Evolutionary conservation across 1,140 invertebrate genomes (phyloP).

Genomic region (Drosophila sulfurigaster): DNA sequence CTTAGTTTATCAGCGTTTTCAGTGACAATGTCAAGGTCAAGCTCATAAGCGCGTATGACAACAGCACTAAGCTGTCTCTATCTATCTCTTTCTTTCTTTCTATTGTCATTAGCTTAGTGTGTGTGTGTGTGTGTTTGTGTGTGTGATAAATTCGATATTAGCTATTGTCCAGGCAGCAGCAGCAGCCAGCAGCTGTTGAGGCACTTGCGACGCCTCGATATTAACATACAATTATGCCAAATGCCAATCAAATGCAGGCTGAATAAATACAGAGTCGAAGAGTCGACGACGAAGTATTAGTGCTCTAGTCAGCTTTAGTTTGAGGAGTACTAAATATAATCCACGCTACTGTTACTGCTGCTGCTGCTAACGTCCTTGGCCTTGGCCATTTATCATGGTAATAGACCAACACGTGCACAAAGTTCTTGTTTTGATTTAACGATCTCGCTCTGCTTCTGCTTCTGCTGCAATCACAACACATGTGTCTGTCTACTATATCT

Average conservation of each 20-base stretch:
- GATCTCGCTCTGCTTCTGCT: constrained; percentile 65
- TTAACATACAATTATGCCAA: constrained; percentile 80
- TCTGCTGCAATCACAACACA: constrained; percentile 57
- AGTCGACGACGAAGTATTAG: background rate
- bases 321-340: background rate
- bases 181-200: constrained; percentile 65
- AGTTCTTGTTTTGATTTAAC: constrained; percentile 76
- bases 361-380: constrained; percentile 25
- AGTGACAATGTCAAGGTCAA: constrained; percentile 81
- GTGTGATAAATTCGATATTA: constrained; percentile 63
- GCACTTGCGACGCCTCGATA: constrained; percentile 66
- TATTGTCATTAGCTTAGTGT: constrained; percentile 41
- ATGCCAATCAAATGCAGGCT: constrained; percentile 72
- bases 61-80: constrained; percentile 54
- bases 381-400: constrained; percentile 71
- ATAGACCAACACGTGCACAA: constrained; percentile 61
- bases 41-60: constrained; percentile 79
- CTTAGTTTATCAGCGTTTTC: constrained; percentile 79
- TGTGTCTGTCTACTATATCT: constrained; percentile 6
- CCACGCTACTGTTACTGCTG: background rate
- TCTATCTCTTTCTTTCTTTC: constrained; percentile 12
- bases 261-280: constrained; percentile 19
- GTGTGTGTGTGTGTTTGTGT: constrained; percentile 23
- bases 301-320: background rate
- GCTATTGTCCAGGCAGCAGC: constrained; percentile 30